Evolutionary conservation across 2,113 vertebrate genomes (phyloP).

Genomic region (Holacanthus passer): DNA sequence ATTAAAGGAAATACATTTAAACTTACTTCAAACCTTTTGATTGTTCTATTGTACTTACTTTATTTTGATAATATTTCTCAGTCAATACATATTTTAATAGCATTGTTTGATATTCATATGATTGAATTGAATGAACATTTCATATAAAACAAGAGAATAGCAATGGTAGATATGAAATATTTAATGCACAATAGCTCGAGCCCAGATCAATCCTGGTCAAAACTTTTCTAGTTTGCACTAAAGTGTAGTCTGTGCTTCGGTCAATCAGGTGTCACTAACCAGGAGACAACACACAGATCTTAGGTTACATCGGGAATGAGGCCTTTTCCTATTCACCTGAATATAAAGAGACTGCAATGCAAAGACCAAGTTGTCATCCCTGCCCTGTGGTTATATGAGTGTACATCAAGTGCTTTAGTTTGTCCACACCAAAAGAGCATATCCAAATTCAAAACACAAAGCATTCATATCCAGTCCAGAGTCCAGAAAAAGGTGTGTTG

Average conservation of each 20-base stretch:
- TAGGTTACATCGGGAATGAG: neutral
- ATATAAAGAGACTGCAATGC: slow-evolving; percentile 7
- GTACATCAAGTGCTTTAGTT: slow-evolving; percentile 9
- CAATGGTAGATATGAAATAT: slow-evolving; percentile 42
- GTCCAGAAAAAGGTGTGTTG: slow-evolving; percentile 6
- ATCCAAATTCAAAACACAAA: slow-evolving; percentile 16
- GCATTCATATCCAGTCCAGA: slow-evolving; percentile 41
- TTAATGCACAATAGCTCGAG: slow-evolving; percentile 29
- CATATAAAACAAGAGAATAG: slow-evolving; percentile 44
- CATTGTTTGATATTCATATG: slow-evolving; percentile 20
- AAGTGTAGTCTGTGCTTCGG: slow-evolving; percentile 4
- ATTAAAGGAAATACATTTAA: slow-evolving; percentile 38
- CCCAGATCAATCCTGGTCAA: slow-evolving; percentile 1
- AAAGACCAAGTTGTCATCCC: slow-evolving; percentile 15
- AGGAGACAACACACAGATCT: neutral
- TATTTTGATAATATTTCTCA: slow-evolving; percentile 13
- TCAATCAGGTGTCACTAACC: neutral
- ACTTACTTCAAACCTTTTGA: slow-evolving; percentile 34
- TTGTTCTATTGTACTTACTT: slow-evolving; percentile 13
- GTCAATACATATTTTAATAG: slow-evolving; percentile 37
- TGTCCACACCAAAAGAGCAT: slow-evolving; percentile 16
- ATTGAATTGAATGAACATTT: slow-evolving; percentile 23
- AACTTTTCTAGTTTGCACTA: neutral
- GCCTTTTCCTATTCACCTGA: slow-evolving; percentile 10
- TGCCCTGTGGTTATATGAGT: slow-evolving; percentile 13